Evolutionary conservation across 2,888 invertebrate genomes (phyloP).

Genomic region (Cecidostiba fungosa): DNA sequence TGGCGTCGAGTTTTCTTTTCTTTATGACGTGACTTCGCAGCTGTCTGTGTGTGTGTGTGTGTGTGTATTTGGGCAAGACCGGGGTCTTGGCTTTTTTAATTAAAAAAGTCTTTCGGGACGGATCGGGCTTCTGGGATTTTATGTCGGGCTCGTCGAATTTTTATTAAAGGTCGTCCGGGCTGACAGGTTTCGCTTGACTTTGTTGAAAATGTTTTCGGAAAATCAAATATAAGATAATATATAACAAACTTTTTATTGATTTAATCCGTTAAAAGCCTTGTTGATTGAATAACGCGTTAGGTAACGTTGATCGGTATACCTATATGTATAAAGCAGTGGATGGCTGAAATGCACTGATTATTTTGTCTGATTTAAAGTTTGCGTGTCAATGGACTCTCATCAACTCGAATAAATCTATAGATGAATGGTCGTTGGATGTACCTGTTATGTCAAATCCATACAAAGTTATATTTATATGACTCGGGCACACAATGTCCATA

Average conservation of each 20-base stretch:
- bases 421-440: neutral
- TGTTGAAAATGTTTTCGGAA: neutral
- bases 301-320: neutral
- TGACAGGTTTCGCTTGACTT: neutral
- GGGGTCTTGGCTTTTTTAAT: slow-evolving; percentile 23
- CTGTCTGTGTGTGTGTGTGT: neutral
- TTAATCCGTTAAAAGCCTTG: neutral
- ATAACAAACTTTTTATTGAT: neutral
- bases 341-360: neutral
- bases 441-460: neutral
- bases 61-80: neutral
- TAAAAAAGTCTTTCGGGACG: slow-evolving; percentile 9
- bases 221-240: neutral
- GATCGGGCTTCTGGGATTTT: neutral
- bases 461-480: neutral
- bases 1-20: slow-evolving; percentile 1
- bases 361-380: neutral
- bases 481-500: too few species aligned
- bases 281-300: neutral
- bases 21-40: neutral
- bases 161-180: neutral
- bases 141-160: neutral
- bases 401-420: neutral
- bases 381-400: slow-evolving; percentile 5
- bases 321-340: too few species aligned